Conservation (phyloP, 2,113 vertebrate genomes). For the Perognathus longimembris region DNA sequence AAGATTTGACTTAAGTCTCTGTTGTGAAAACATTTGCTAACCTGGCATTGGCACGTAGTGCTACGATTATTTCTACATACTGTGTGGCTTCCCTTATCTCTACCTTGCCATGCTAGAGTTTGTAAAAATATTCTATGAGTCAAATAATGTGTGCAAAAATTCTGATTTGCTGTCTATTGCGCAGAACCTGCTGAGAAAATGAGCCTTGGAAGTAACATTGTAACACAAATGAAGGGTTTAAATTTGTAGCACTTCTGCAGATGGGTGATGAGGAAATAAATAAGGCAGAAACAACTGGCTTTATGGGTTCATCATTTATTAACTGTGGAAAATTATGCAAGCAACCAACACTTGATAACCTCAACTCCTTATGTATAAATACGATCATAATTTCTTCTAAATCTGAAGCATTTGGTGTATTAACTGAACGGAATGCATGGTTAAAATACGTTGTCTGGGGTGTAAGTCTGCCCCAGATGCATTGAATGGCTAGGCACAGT, state of each 20-base stretch:
- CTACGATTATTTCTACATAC: slow-evolving; percentile 42
- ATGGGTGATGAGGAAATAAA: slow-evolving; percentile 2
- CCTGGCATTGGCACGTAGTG: background rate
- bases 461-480: too few relatives aligned
- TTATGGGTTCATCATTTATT: background rate
- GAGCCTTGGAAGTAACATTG: background rate
- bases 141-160: slow-evolving; percentile 36
- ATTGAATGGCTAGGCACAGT: too few relatives aligned
- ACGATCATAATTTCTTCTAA: background rate
- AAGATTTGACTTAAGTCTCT: slow-evolving; percentile 41
- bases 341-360: background rate
- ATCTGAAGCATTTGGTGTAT: background rate
- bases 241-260: slow-evolving; percentile 23
- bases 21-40: slow-evolving; percentile 59
- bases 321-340: background rate
- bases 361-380: background rate
- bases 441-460: too few relatives aligned
- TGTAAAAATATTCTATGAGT: slow-evolving; percentile 34
- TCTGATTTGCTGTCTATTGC: slow-evolving; percentile 36
- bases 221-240: slow-evolving; percentile 41
- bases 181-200: background rate
- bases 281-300: background rate
- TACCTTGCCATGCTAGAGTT: slow-evolving; percentile 12
- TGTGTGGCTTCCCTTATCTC: slow-evolving; percentile 38
- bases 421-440: background rate